Evolutionary conservation across 2,113 vertebrate genomes (phyloP).

Genomic region (Ornithorhynchus anatinus): DNA sequence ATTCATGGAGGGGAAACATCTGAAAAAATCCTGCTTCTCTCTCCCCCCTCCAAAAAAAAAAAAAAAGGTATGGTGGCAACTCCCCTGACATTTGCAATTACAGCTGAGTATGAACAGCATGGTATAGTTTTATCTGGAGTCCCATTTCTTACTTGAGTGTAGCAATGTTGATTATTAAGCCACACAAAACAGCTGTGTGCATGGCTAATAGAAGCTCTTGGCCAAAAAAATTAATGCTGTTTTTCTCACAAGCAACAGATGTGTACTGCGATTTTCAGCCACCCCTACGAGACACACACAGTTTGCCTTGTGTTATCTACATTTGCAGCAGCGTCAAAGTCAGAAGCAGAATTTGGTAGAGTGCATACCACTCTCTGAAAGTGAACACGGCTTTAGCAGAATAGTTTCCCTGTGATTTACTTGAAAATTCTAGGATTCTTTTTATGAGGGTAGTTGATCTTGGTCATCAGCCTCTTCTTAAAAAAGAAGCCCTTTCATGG

Average conservation of each 20-base stretch:
- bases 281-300: too few species aligned
- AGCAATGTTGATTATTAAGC: constrained; percentile 49
- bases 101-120: constrained; percentile 49
- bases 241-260: constrained; percentile 61
- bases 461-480: background rate
- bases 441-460: constrained; percentile 37
- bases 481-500: constrained; percentile 28
- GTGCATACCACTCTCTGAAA: background rate
- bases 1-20: constrained; percentile 58
- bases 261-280: constrained; percentile 25
- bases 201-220: constrained; percentile 63
- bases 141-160: constrained; percentile 30
- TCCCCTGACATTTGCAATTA: constrained; percentile 49
- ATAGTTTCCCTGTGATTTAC: constrained; percentile 57
- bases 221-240: constrained; percentile 55
- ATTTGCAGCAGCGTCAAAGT: constrained; percentile 39
- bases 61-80: constrained; percentile 40
- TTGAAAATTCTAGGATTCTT: constrained; percentile 48
- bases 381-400: constrained; percentile 17
- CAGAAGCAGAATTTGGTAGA: background rate
- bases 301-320: constrained; percentile 22
- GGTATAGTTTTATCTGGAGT: constrained; percentile 32
- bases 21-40: background rate
- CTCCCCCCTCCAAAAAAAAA: too few species aligned
- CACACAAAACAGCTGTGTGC: constrained; percentile 67